These are phyloP conservation scores for Cryptotermes secundus DNA, from an alignment of 1,140 invertebrate genomes.

Conservation along the genomic window DNA sequence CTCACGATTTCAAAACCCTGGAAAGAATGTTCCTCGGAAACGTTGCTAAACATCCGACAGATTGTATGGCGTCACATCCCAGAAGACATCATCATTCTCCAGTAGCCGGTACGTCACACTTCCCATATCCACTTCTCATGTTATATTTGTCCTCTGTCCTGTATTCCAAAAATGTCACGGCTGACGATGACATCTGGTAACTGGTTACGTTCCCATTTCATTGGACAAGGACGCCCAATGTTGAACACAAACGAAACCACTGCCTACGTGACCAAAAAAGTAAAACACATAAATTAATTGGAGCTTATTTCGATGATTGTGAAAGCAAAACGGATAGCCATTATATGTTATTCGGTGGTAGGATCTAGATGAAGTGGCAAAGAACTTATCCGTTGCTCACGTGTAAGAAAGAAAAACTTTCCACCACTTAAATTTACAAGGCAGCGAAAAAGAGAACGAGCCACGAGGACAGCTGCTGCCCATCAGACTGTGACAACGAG, in stretches of 20 bases:
- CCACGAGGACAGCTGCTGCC: background rate
- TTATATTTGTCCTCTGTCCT: no score
- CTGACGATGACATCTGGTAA: no score
- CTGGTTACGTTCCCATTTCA: no score
- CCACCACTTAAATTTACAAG: constrained; percentile 3
- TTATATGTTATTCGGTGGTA: background rate
- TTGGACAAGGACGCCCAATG: no score
- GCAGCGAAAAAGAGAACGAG: background rate
- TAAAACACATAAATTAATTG: constrained; percentile 3
- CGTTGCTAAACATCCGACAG: no score
- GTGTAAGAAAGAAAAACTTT: background rate
- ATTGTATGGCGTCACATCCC: no score
- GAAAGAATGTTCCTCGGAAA: no score
- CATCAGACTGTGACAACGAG: constrained; percentile 13
- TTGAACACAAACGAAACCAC: background rate
- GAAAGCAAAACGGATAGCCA: background rate
- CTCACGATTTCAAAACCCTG: no score
- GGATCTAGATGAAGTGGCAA: background rate
- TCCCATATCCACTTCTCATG: no score
- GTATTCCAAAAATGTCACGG: no score
- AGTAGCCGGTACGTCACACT: no score
- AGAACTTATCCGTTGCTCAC: background rate
- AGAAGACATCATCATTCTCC: no score
- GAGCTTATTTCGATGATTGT: background rate
- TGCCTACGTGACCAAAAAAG: background rate